Evolutionary conservation across 2,113 vertebrate genomes (phyloP).

Genomic region (Pungitius pungitius): DNA sequence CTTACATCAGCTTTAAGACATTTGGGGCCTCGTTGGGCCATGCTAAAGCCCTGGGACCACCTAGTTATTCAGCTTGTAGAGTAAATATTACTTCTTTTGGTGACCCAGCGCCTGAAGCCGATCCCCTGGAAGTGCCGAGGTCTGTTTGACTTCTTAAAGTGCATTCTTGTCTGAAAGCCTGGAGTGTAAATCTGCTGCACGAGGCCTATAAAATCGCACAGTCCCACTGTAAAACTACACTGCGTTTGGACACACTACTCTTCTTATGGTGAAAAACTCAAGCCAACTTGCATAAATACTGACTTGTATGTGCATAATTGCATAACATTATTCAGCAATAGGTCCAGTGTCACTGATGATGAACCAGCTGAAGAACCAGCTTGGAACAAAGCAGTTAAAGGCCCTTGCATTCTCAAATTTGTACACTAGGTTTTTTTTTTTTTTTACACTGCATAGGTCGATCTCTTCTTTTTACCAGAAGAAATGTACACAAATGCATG

Average conservation of each 20-base stretch:
- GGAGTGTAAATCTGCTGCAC: conserved; percentile 75
- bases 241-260: conserved; percentile 52
- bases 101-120: conserved; percentile 75
- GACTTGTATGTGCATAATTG: conserved; percentile 35
- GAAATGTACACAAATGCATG: conserved; percentile 28
- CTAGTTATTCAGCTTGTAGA: conserved; percentile 67
- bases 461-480: conserved; percentile 9
- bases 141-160: conserved; percentile 80
- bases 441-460: not conserved
- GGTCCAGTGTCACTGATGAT: not conserved
- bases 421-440: not conserved
- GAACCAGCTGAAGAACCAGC: not conserved
- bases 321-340: conserved; percentile 35
- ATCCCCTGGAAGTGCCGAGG: conserved; percentile 63
- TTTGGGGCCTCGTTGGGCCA: conserved; percentile 63
- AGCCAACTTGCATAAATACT: conserved; percentile 49
- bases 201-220: conserved; percentile 67
- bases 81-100: conserved; percentile 85
- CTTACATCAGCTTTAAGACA: conserved; percentile 71
- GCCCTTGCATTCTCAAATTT: not conserved
- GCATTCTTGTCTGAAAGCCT: conserved; percentile 84
- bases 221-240: conserved; percentile 61
- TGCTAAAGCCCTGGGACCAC: conserved; percentile 74
- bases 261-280: conserved; percentile 50
- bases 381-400: not conserved